Evolutionary conservation across 2,888 invertebrate genomes (phyloP).

Genomic region (Operophtera brumata): DNA sequence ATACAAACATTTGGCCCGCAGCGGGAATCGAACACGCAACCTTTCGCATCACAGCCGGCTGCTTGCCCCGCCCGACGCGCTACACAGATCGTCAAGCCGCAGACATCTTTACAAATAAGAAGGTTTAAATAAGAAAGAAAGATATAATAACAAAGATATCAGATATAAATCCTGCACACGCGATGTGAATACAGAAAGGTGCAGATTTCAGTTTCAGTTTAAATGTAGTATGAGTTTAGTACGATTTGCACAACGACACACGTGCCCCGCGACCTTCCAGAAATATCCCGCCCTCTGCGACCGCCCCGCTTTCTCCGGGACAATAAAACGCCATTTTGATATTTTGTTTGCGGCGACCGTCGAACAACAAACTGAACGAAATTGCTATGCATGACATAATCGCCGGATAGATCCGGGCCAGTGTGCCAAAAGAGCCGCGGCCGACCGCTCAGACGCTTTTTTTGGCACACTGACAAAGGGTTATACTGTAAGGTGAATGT

Average conservation of each 20-base stretch:
- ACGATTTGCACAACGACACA: constrained; percentile 36
- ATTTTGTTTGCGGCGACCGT: constrained; percentile 52
- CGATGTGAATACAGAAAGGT: constrained; percentile 29
- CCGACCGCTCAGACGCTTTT: constrained; percentile 53
- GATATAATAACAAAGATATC: constrained; percentile 8
- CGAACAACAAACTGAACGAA: constrained; percentile 61
- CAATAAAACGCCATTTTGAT: constrained; percentile 56
- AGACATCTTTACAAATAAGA: background rate
- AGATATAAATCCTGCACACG: constrained; percentile 5
- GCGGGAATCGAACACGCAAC: no score
- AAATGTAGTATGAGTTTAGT: constrained; percentile 29
- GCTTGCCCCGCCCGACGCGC: no score
- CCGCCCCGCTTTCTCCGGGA: constrained; percentile 46
- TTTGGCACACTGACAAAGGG: constrained; percentile 73
- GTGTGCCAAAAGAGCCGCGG: constrained; percentile 67
- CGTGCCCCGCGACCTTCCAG: constrained; percentile 54
- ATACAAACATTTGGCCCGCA: no score
- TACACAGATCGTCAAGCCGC: no score
- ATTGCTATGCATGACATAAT: constrained; percentile 76
- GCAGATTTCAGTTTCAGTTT: constrained; percentile 27
- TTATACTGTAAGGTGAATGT: constrained; percentile 76
- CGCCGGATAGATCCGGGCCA: constrained; percentile 72
- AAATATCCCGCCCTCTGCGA: constrained; percentile 51
- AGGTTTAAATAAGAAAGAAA: background rate
- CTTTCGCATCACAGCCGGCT: no score